Evolutionary conservation across 2,113 vertebrate genomes (phyloP).

Genomic region (Arvicanthis niloticus): DNA sequence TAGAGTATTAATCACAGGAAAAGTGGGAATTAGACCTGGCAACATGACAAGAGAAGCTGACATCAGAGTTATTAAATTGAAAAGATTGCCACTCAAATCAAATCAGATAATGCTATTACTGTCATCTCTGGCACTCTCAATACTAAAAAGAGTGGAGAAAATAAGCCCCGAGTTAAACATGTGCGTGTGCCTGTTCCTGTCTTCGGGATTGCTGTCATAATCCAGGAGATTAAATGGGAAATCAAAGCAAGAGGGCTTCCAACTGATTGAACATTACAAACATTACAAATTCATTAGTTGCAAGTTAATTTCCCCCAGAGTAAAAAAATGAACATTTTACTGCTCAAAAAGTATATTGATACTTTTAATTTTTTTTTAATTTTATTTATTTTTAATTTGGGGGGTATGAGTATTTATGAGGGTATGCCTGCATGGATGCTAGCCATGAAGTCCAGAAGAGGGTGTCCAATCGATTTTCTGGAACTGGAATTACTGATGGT

Average conservation of each 20-base stretch:
- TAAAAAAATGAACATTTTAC: not conserved
- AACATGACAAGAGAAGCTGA: slow-evolving; percentile 31
- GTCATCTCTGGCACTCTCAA: slow-evolving; percentile 22
- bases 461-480: not conserved
- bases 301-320: not conserved
- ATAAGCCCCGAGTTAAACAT: slow-evolving; percentile 41
- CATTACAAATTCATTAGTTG: slow-evolving; percentile 41
- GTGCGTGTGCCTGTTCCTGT: not conserved
- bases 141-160: slow-evolving; percentile 18
- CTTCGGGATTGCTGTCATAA: slow-evolving; percentile 45
- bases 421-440: not conserved
- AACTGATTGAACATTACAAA: slow-evolving; percentile 52
- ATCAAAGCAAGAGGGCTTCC: slow-evolving; percentile 48
- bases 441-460: not conserved
- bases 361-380: not conserved
- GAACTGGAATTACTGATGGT: not conserved
- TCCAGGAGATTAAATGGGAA: slow-evolving; percentile 47
- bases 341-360: not conserved
- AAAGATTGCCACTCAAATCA: slow-evolving; percentile 65
- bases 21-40: slow-evolving; percentile 65
- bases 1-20: slow-evolving; percentile 50
- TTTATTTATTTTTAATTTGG: slow-evolving; percentile 15
- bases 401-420: not conserved
- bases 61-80: slow-evolving; percentile 71
- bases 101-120: slow-evolving; percentile 74